A percentile compares a stretch with the other conserved stretches of the same genome.
Conservation (phyloP, 2,113 vertebrate genomes). For the Pyrgilauda ruficollis region DNA sequence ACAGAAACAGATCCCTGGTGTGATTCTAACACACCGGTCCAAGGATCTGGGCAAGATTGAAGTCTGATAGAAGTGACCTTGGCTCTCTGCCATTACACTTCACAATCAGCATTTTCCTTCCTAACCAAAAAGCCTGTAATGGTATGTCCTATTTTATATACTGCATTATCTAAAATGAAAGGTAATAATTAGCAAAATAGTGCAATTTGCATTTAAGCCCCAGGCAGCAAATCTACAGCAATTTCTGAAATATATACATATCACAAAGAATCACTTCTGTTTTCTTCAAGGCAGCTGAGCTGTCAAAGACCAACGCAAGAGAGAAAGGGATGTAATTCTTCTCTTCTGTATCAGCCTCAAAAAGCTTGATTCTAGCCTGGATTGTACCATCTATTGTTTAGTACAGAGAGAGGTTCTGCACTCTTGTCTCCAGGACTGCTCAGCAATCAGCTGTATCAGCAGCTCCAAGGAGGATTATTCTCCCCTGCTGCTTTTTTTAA, state of each 20-base stretch:
- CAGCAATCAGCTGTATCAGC: conserved; percentile 25
- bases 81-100: neutral
- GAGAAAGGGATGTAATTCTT: neutral
- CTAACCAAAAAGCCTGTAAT: neutral
- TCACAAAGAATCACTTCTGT: neutral
- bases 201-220: conserved; percentile 21
- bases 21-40: neutral
- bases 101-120: neutral
- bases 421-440: neutral
- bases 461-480: conserved; percentile 33
- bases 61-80: conserved; percentile 30
- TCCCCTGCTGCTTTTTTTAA: conserved; percentile 50
- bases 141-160: neutral
- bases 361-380: neutral
- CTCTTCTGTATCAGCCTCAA: neutral
- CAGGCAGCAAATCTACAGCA: conserved; percentile 21
- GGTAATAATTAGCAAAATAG: conserved; percentile 29
- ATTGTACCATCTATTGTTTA: neutral
- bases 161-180: neutral
- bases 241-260: neutral
- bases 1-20: neutral
- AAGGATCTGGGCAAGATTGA: conserved; percentile 2
- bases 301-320: neutral
- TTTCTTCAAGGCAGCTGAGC: neutral
- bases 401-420: neutral